Evolutionary conservation across 1,140 invertebrate species (phyloP).

Genomic region (Cherax destructor): DNA sequence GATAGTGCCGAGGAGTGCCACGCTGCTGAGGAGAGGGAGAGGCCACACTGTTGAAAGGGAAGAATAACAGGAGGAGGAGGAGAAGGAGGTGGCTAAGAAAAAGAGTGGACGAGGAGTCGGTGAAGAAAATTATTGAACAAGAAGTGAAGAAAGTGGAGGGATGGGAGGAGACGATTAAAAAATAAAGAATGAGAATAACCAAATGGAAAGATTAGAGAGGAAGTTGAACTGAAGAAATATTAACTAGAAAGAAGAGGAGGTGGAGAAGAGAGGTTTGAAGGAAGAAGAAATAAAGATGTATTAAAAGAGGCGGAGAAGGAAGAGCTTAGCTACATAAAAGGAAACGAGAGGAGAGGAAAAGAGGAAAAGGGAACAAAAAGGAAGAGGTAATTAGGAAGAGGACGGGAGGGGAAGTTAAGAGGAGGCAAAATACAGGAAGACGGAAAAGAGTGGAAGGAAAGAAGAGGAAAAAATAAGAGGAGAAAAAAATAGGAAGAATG

Average conservation of each 20-base stretch:
- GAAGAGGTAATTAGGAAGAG: background rate
- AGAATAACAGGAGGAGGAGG: background rate
- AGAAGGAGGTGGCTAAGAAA: background rate
- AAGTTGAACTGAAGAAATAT: background rate
- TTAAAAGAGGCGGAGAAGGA: background rate
- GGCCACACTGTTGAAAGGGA: background rate
- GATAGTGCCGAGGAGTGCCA: constrained; percentile 32
- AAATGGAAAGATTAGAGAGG: background rate
- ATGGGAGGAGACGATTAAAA: background rate
- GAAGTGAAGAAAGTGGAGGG: background rate
- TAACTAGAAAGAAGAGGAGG: background rate
- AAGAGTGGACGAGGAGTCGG: background rate
- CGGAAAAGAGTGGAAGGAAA: background rate
- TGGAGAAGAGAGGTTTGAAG: background rate
- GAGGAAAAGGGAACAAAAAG: constrained; percentile 24
- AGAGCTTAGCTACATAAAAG: background rate
- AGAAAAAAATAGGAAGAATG: background rate
- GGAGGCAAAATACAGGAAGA: background rate
- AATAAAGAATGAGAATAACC: background rate
- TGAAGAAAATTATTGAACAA: background rate
- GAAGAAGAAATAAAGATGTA: background rate
- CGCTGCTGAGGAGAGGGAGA: background rate
- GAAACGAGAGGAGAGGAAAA: constrained; percentile 34
- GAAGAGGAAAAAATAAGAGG: background rate
- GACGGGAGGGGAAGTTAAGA: background rate